A percentile compares a stretch with the other conserved stretches of the same genome.
Evolutionary conservation across 2,113 vertebrate species (phyloP).

Genomic region (Puffinus mauretanicus): DNA sequence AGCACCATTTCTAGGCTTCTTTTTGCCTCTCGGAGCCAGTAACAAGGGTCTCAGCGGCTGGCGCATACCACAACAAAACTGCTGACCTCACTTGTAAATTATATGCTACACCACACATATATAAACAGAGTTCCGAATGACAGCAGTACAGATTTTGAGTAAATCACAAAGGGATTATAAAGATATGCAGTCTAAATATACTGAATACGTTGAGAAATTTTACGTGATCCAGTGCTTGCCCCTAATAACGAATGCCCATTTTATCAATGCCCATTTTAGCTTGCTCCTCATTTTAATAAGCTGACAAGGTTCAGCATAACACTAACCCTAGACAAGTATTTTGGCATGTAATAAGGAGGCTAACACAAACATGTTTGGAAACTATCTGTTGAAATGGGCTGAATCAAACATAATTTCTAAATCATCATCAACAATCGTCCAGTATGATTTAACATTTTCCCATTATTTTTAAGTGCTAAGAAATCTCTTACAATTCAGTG

Average conservation of each 20-base stretch:
- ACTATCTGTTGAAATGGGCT: neutral
- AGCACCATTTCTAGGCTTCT: neutral
- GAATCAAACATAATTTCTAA: neutral
- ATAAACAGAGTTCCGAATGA: neutral
- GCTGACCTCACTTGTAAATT: neutral
- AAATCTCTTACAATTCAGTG: neutral
- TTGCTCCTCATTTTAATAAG: neutral
- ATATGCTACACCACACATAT: neutral
- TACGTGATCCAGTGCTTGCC: neutral
- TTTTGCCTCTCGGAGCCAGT: neutral
- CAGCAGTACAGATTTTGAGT: neutral
- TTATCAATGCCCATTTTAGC: neutral
- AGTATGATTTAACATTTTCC: neutral
- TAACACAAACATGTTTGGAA: neutral
- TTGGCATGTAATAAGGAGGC: neutral
- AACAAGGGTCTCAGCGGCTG: neutral
- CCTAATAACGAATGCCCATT: neutral
- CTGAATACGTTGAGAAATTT: neutral
- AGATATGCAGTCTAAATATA: neutral
- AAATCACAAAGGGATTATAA: neutral
- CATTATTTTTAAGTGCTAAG: neutral
- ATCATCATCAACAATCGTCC: neutral
- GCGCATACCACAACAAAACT: neutral
- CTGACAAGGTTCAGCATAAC: neutral
- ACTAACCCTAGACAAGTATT: neutral